phyloP scores from a whole-genome alignment of 2,888 invertebrate genomes.

The Alitta virens region DNA sequence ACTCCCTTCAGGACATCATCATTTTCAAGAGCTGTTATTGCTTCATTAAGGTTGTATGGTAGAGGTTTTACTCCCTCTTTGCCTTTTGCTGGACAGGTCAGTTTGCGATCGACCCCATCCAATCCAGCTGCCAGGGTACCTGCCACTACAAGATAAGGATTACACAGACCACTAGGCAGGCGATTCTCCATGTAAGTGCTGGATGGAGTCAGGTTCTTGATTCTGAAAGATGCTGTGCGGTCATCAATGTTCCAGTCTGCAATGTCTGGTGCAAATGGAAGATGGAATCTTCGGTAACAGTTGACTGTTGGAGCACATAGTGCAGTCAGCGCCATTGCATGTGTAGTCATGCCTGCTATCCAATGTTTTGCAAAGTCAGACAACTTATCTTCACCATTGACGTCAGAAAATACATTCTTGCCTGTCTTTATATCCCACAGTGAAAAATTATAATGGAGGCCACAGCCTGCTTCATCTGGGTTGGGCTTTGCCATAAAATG shows the following conservation, averaged over 20 bases:
- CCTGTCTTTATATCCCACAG: constrained; percentile 13
- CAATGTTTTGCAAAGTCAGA: constrained; percentile 15
- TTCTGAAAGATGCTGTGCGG: constrained; percentile 5
- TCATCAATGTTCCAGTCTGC: constrained; percentile 21
- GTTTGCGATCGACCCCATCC: constrained; percentile 23
- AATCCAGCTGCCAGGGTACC: constrained; percentile 28
- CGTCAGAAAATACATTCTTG: constrained; percentile 18
- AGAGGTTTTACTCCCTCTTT: background rate
- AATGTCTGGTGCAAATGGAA: background rate
- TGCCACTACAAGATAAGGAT: constrained; percentile 27
- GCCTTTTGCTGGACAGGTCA: constrained; percentile 10
- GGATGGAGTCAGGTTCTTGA: constrained; percentile 11
- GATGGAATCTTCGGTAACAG: constrained; percentile 26
- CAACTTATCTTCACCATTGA: constrained; percentile 7
- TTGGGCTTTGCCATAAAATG: constrained; percentile 1
- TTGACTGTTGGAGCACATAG: constrained; percentile 26
- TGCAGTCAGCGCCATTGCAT: constrained; percentile 20
- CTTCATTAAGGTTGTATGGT: constrained; percentile 19
- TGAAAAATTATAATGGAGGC: constrained; percentile 26
- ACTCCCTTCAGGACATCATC: constrained; percentile 18
- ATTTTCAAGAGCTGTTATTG: constrained; percentile 19
- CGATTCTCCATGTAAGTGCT: constrained; percentile 25
- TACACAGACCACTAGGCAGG: constrained; percentile 19
- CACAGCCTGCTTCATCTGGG: constrained; percentile 9
- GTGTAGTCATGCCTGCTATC: constrained; percentile 24